Conservation (phyloP, 2,113 vertebrate species). For the Cyphomyrus plagiostoma region DNA sequence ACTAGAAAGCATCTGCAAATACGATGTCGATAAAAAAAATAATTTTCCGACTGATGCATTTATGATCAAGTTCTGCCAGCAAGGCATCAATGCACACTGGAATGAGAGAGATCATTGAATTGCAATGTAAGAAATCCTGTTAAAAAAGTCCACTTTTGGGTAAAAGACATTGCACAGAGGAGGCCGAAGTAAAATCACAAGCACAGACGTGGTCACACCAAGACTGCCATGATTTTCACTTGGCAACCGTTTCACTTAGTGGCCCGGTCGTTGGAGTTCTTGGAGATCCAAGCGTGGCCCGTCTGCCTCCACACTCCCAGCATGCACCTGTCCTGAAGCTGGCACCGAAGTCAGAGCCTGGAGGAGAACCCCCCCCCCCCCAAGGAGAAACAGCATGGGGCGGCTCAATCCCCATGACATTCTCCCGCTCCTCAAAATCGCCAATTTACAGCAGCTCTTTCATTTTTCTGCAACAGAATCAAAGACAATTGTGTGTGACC, state of each 20-base stretch:
- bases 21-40: not conserved
- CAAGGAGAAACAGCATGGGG: constrained; percentile 65
- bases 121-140: not conserved
- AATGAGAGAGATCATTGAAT: not conserved
- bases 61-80: not conserved
- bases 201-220: not conserved
- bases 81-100: not conserved
- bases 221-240: not conserved
- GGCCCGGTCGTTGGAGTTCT: not conserved
- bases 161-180: not conserved
- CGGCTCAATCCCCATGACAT: constrained; percentile 70
- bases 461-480: constrained; percentile 46
- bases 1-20: not conserved
- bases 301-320: constrained; percentile 42
- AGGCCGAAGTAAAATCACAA: not conserved
- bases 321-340: constrained; percentile 63
- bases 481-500: constrained; percentile 63
- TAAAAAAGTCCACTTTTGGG: not conserved
- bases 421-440: constrained; percentile 62
- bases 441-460: constrained; percentile 67
- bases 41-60: not conserved
- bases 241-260: not conserved
- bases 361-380: constrained; percentile 54
- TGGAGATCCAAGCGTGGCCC: constrained; percentile 26
- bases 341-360: constrained; percentile 54